phyloP scores from a whole-genome alignment of 2,888 invertebrate genomes.

The Tenodera sinensis region DNA sequence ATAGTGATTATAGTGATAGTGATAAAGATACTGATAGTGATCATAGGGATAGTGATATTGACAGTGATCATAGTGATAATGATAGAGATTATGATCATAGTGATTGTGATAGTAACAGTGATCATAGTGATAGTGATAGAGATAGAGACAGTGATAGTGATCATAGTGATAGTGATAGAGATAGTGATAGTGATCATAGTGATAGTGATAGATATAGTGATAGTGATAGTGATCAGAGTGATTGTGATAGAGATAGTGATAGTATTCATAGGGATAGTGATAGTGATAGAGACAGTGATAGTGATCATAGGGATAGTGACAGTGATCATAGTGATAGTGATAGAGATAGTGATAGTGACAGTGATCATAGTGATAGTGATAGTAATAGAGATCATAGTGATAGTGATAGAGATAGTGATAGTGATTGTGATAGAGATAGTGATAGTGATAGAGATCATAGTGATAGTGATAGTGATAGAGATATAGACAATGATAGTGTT shows the following conservation, averaged over 20 bases:
- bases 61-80: conserved; percentile 12
- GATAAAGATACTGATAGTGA: conserved; percentile 16
- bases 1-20: conserved; percentile 21
- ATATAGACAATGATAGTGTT: background rate
- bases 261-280: too few species aligned
- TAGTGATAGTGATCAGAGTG: too few species aligned
- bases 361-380: background rate
- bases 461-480: background rate
- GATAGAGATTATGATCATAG: background rate
- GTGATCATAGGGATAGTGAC: background rate
- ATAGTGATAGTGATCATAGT: too few species aligned
- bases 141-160: too few species aligned
- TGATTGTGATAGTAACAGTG: background rate
- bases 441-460: too few species aligned
- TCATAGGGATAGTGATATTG: conserved; percentile 23
- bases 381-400: background rate
- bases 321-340: background rate
- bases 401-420: background rate
- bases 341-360: background rate
- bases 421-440: background rate
- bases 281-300: background rate
- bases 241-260: too few species aligned
- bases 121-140: background rate
- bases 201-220: too few species aligned
- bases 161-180: too few species aligned